phyloP scores from a whole-genome alignment of 2,113 vertebrate genomes.

The Misgurnus mizolepis region DNA sequence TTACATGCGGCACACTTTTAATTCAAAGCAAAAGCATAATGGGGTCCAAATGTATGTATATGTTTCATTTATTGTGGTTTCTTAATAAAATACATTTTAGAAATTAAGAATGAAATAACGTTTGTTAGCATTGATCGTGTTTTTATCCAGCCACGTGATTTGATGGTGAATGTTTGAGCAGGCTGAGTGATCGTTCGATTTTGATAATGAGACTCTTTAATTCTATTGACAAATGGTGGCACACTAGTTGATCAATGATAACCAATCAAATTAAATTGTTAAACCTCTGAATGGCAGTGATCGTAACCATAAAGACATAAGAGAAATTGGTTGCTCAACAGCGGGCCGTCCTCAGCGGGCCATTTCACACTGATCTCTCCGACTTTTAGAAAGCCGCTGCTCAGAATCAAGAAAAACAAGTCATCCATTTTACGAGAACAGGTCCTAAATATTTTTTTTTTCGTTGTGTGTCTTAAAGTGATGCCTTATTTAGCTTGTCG shows the following conservation, averaged over 20 bases:
- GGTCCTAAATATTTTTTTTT: constrained; percentile 70
- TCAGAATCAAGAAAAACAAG: constrained; percentile 65
- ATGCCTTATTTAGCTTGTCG: constrained; percentile 96
- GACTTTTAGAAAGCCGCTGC: constrained; percentile 53
- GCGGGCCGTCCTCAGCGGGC: constrained; percentile 44
- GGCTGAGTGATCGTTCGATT: constrained; percentile 25
- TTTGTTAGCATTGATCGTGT: too few relatives aligned
- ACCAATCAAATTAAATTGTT: constrained; percentile 35
- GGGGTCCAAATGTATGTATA: background rate
- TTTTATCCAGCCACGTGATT: constrained; percentile 4
- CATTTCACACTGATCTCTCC: constrained; percentile 48
- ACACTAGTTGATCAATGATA: constrained; percentile 42
- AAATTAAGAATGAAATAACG: background rate
- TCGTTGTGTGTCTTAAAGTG: constrained; percentile 75
- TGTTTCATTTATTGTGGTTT: too few relatives aligned
- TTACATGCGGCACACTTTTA: background rate
- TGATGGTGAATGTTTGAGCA: background rate
- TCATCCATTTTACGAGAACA: constrained; percentile 76
- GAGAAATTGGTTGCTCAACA: constrained; percentile 50
- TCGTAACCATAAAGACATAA: constrained; percentile 45
- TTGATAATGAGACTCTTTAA: constrained; percentile 47
- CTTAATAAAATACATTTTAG: too few relatives aligned
- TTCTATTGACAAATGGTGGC: constrained; percentile 44
- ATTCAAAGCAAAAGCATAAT: background rate
- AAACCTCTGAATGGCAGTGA: constrained; percentile 42